Evolutionary conservation across 53 echinoderm and acorn worm species (phyloP), one percentile per base, ranked within the genome.

Genomic region (Arbacia lixula): DNA sequence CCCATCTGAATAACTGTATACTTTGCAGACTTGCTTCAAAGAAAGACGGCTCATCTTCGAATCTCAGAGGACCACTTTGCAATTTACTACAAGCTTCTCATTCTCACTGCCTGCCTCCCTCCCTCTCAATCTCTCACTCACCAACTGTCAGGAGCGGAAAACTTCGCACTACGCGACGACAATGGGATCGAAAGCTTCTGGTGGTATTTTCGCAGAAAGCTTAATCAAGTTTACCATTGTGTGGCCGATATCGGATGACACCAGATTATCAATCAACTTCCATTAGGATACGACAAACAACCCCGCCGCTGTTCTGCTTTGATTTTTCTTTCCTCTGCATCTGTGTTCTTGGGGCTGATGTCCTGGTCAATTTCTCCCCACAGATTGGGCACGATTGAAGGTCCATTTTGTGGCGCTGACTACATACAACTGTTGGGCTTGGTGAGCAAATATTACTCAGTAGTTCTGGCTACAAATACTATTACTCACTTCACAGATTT

Each of bases 181-280:
- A 77, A 77, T 21, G 55, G 60, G 58, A 56, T n/a, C 24, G 25
- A 35, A 25, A 37, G 55, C 56, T 57, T 38, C 60, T 30, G 58
- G 57, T 58, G 41, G 77, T 40, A 57, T 77, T 77, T n/a, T 77
- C 77, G 60, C 26, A 37, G 77, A 77, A 77, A 39, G 77, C 77
- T 25, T 60, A 77, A 77, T 77, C 77, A 77, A 77, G 77, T 77
- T 77, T 12, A 36, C 55, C 34, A 57, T 77, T 77, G 77, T 77
- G 77, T 38, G 3, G 26, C 1, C 57, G 77, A 77, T 77, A 77
- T 77, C 77, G 58, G 77, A 58, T 77, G 77, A 77, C 77, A 77
- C 58, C 6, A 37, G 77, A 77, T 77, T 56, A 77, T 77, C 77
- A 77, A 77, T 77, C 77, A 77, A 77, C 8, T 58, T 20, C 77